Percentiles rank a stretch among this genome's conserved stretches.
Conservation (phyloP, 2,888 invertebrate genomes). For the Papilio gigon region DNA sequence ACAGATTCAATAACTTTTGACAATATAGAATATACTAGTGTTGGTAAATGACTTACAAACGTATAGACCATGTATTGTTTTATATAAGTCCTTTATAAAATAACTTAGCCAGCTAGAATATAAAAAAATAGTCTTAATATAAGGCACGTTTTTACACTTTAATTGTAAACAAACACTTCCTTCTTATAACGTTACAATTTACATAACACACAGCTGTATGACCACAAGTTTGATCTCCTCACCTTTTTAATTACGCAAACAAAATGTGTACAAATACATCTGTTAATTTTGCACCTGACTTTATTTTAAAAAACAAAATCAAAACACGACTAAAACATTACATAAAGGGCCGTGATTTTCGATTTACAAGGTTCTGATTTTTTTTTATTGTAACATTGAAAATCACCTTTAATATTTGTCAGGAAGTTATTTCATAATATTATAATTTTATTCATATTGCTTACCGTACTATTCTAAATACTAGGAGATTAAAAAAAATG, state of each 20-base stretch:
- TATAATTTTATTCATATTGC: not conserved
- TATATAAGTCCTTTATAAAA: too few species aligned
- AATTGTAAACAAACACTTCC: not conserved
- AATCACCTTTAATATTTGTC: slow-evolving; percentile 14
- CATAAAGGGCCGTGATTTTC: slow-evolving; percentile 31
- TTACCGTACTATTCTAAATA: too few species aligned
- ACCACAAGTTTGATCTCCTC: slow-evolving; percentile 20
- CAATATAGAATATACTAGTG: too few species aligned
- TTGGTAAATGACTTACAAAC: too few species aligned
- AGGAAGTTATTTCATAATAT: not conserved
- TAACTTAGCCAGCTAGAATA: too few species aligned
- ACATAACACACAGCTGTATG: slow-evolving; percentile 23
- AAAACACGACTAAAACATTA: slow-evolving; percentile 8
- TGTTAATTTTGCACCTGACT: slow-evolving; percentile 36
- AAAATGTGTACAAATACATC: slow-evolving; percentile 30
- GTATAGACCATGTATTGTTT: too few species aligned
- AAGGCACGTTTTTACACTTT: not conserved
- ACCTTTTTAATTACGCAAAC: slow-evolving; percentile 33
- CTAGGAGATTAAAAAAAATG: too few species aligned
- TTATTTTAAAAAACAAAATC: slow-evolving; percentile 3
- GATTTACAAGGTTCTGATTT: slow-evolving; percentile 8
- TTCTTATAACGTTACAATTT: slow-evolving; percentile 3
- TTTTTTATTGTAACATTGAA: slow-evolving; percentile 14
- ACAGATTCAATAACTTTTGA: too few species aligned
- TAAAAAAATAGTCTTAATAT: too few species aligned